Percentiles rank a stretch among this genome's conserved stretches.
These are phyloP conservation scores for Psittacula echo DNA, from an alignment of 2,797 vertebrate species.

Conservation along the genomic window DNA sequence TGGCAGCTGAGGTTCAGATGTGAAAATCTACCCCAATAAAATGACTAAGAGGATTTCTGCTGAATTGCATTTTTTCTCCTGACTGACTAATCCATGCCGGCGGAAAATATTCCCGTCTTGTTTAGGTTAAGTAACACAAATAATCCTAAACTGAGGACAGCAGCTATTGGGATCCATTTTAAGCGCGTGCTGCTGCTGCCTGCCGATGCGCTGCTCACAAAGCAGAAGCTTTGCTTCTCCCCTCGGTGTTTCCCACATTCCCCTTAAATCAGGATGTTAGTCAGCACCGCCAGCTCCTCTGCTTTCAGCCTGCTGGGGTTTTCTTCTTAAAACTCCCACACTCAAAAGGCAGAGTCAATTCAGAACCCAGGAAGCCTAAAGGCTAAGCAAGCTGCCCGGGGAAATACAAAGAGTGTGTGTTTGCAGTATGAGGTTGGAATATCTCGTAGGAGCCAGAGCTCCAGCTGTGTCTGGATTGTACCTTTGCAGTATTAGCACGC, in stretches of 20 bases:
- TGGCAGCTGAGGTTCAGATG: slow-evolving; percentile 50
- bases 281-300: background rate
- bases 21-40: slow-evolving; percentile 39
- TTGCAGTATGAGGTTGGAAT: slow-evolving; percentile 21
- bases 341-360: slow-evolving; percentile 55
- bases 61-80: slow-evolving; percentile 22
- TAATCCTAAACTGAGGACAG: background rate
- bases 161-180: background rate
- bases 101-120: background rate
- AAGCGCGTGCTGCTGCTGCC: background rate
- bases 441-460: slow-evolving; percentile 13
- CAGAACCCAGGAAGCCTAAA: slow-evolving; percentile 30
- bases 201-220: background rate
- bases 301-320: slow-evolving; percentile 17
- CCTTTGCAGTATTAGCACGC: background rate
- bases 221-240: background rate
- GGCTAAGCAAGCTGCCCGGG: slow-evolving; percentile 24
- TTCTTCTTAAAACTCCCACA: slow-evolving; percentile 44
- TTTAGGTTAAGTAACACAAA: slow-evolving; percentile 1
- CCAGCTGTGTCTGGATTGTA: slow-evolving; percentile 41
- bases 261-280: slow-evolving; percentile 17
- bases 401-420: slow-evolving; percentile 28
- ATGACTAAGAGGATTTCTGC: slow-evolving; percentile 52
- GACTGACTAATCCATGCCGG: background rate
- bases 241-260: background rate